Evolutionary conservation across 2,888 invertebrate genomes (phyloP).

Genomic region (Lamellibrachia columna): DNA sequence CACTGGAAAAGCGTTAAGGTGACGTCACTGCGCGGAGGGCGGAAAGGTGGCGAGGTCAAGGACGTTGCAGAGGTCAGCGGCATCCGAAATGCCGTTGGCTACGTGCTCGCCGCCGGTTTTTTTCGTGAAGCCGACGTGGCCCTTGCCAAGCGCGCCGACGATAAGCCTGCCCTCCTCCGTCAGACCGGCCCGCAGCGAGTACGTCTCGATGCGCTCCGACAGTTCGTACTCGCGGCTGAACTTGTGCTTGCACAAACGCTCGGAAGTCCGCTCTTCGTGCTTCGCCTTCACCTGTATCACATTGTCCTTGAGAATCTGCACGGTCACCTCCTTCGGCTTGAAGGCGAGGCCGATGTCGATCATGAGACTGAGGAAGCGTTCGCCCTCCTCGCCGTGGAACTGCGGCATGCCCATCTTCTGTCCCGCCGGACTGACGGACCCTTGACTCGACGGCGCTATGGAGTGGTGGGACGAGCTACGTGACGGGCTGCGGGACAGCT

Average conservation of each 20-base stretch:
- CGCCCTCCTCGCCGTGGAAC: constrained; percentile 33
- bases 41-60: constrained; percentile 46
- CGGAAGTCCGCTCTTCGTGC: constrained; percentile 45
- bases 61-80: constrained; percentile 42
- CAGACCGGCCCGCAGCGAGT: constrained; percentile 41
- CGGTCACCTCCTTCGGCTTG: constrained; percentile 42
- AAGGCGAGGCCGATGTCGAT: constrained; percentile 39
- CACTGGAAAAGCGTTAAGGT: neutral
- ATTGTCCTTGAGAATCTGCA: constrained; percentile 45
- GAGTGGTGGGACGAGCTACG: constrained; percentile 40
- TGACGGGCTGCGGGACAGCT: constrained; percentile 39
- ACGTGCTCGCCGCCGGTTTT: neutral
- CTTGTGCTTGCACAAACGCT: constrained; percentile 43
- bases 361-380: constrained; percentile 32
- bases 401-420: constrained; percentile 37
- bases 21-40: constrained; percentile 34
- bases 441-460: constrained; percentile 24
- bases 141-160: constrained; percentile 44
- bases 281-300: constrained; percentile 44
- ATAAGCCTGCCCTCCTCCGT: constrained; percentile 40
- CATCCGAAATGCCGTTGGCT: neutral
- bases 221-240: constrained; percentile 44
- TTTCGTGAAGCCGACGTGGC: constrained; percentile 28
- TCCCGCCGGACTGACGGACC: constrained; percentile 17
- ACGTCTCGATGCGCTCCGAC: constrained; percentile 43